Percentiles rank a stretch among this genome's conserved stretches.
Evolutionary conservation across 2,888 invertebrate species (phyloP).

Genomic region (Andrena camellia): DNA sequence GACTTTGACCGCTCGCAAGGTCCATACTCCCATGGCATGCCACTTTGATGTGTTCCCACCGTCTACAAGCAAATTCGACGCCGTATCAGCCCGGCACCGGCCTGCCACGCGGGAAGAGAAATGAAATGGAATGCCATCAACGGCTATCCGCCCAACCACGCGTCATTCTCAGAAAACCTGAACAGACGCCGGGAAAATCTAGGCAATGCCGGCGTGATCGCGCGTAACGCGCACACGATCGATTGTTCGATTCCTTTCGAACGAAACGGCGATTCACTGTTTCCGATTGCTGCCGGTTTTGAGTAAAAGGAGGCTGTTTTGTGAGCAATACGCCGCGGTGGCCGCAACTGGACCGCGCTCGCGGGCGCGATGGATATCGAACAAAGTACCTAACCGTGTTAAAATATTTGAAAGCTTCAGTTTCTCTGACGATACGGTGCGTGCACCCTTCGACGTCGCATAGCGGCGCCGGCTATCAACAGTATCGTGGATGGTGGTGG

Average conservation of each 20-base stretch:
- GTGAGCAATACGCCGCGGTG: not conserved
- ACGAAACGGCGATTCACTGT: slow-evolving; percentile 6
- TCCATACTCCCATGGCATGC: slow-evolving; percentile 79
- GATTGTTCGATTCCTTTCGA: not conserved
- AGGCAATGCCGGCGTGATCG: slow-evolving; percentile 20
- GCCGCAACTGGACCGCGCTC: slow-evolving; percentile 14
- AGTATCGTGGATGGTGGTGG: not conserved
- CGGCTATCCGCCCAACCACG: not conserved
- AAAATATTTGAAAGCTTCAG: slow-evolving; percentile 32
- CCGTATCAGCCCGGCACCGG: slow-evolving; percentile 1
- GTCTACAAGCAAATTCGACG: slow-evolving; percentile 25
- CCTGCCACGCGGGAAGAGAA: not conserved
- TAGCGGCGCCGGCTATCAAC: not conserved
- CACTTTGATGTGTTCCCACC: slow-evolving; percentile 45
- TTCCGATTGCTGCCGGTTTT: slow-evolving; percentile 10
- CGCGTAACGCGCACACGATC: slow-evolving; percentile 3
- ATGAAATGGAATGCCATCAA: slow-evolving; percentile 9
- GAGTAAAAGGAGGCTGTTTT: not conserved
- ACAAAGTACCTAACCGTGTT: slow-evolving; percentile 4
- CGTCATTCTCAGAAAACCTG: not conserved
- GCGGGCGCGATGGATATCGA: slow-evolving; percentile 2
- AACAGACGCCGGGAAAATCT: slow-evolving; percentile 4
- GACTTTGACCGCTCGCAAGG: slow-evolving; percentile 85
- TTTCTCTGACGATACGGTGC: slow-evolving; percentile 6
- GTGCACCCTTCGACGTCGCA: slow-evolving; percentile 21